phyloP scores from a whole-genome alignment of 2,113 vertebrate species.

The Crotalus helleri region DNA sequence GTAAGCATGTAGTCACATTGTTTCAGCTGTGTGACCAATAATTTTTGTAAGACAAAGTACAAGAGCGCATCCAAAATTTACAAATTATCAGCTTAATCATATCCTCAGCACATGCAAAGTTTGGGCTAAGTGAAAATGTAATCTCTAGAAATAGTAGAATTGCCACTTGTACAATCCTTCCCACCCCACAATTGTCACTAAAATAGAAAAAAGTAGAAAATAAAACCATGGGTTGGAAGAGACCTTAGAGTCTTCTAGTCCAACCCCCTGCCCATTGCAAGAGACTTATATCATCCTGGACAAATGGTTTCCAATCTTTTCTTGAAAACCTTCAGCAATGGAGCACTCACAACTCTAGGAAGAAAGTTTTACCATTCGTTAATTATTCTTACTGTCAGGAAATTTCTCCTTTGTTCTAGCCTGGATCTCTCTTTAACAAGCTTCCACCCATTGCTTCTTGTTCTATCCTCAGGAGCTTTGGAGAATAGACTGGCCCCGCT shows the following conservation, averaged over 20 bases:
- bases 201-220: background rate
- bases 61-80: background rate
- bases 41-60: background rate
- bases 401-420: background rate
- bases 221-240: background rate
- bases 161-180: background rate
- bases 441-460: background rate
- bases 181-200: background rate
- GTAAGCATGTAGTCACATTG: background rate
- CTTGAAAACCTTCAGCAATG: background rate
- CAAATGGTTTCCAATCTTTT: background rate
- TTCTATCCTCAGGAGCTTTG: background rate
- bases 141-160: background rate
- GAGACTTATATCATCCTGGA: background rate
- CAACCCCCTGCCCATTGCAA: background rate
- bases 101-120: background rate
- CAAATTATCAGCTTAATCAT: background rate
- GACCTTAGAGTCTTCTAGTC: background rate
- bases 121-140: background rate
- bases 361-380: background rate
- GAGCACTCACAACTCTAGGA: background rate
- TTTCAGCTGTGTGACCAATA: background rate
- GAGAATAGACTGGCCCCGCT: background rate
- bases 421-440: background rate
- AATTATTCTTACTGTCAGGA: background rate